Evolutionary conservation across 1,140 invertebrate species (phyloP), one percentile per base, ranked within the genome.

Genomic region (Alviniconcha marisindica): DNA sequence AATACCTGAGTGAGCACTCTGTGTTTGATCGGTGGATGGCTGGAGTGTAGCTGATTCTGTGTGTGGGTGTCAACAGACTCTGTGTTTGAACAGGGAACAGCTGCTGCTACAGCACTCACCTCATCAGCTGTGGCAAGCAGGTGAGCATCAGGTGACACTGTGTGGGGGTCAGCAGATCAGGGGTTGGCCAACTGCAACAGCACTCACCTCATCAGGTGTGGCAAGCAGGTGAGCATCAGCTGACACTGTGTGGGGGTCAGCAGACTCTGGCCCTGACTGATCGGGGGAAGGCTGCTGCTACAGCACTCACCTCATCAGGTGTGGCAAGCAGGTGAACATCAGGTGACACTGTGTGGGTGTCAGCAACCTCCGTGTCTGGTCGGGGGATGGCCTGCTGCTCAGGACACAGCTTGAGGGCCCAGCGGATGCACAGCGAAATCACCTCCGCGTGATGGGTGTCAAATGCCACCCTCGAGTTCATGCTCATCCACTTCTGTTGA

Each of bases 401-500:
- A 31, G 78, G 78, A 36, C 78, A 80, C 36, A 80, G 56, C 12
- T 66, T 28, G 2, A 80, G 60, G 0, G 78, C 78, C 77, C 78
- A 80, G 56, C 60, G 78, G 14, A 80, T 10, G 33, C 54, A 60
- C 56, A 80, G 78, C 1, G 78, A 80, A 24, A 80, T 69, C 31
- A 80, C 78, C 33, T 80, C 78, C 38, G 24, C 24, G 56, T 80
- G 78, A 12, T 80, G 78, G 21, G 15, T 60, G 38, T 80, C 78
- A 40, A 80, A 80, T 0, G 78, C 78, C 18, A 80, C 56, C 1
- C 78, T 21, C 14, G 78, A 36, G 28, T 80, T 80, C 78, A 80
- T 80, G 78, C 78, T 80, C 38, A 80, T 80, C 78, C 78, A 80
- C 69, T 66, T 63, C 78, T 80, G 78, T 10, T 21, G n/a, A n/a